These are phyloP conservation scores for Acromyrmex echinatior DNA, from an alignment of 1,140 invertebrate genomes.

Conservation along the genomic window DNA sequence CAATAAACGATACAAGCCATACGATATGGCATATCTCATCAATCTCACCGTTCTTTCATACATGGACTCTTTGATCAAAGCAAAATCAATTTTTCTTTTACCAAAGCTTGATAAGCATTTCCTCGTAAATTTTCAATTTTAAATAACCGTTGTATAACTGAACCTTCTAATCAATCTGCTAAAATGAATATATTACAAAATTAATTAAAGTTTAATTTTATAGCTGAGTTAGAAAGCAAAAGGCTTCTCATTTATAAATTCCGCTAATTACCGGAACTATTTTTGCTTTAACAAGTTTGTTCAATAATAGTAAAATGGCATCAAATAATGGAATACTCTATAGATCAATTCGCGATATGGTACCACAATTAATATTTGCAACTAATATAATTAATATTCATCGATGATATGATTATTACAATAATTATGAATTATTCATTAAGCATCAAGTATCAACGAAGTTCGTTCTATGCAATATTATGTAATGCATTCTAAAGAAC, in stretches of 20 bases:
- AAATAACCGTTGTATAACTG: background rate
- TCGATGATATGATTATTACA: constrained; percentile 34
- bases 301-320: background rate
- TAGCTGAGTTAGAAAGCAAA: background rate
- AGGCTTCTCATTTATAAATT: constrained; percentile 2
- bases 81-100: background rate
- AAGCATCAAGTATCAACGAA: constrained; percentile 31
- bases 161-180: background rate
- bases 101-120: background rate
- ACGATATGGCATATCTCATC: background rate
- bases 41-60: background rate
- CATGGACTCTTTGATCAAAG: constrained; percentile 16
- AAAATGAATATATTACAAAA: background rate
- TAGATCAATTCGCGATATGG: background rate
- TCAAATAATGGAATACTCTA: constrained; percentile 7
- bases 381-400: constrained; percentile 49
- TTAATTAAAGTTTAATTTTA: background rate
- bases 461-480: constrained; percentile 23
- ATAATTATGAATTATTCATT: constrained; percentile 50
- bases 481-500: constrained; percentile 18
- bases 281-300: background rate
- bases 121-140: background rate
- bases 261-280: constrained; percentile 10
- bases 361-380: constrained; percentile 27
- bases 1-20: constrained; percentile 23